Conservation (phyloP, 2,797 vertebrate genomes). For the Neoniphon sammara region DNA sequence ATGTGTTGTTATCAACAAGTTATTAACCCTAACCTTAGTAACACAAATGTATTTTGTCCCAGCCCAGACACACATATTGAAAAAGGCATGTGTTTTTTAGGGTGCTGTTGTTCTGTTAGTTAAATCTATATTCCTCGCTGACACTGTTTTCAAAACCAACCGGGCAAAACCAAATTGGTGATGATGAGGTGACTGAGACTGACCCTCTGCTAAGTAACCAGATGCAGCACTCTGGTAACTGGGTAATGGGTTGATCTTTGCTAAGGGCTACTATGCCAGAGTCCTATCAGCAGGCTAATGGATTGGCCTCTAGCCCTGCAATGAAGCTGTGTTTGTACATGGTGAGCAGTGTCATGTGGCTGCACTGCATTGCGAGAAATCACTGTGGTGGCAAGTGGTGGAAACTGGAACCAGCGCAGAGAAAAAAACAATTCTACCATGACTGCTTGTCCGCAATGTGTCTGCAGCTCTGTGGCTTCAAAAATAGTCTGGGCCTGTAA, state of each 20-base stretch:
- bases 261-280: too few relatives aligned
- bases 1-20: too few relatives aligned
- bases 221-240: neutral
- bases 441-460: too few relatives aligned
- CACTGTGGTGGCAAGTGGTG: neutral
- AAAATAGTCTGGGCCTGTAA: too few relatives aligned
- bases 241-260: slow-evolving; percentile 8
- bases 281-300: slow-evolving; percentile 14
- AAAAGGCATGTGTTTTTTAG: too few relatives aligned
- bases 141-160: neutral
- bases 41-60: too few relatives aligned
- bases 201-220: neutral
- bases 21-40: too few relatives aligned
- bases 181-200: neutral
- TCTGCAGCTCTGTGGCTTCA: too few relatives aligned
- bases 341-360: slow-evolving; percentile 4
- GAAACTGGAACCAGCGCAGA: neutral
- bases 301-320: slow-evolving; percentile 1
- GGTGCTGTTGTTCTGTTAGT: neutral
- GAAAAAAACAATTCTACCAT: too few relatives aligned
- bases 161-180: neutral
- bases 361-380: neutral
- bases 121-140: neutral
- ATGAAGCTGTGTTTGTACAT: slow-evolving; percentile 29
- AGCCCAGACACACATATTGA: too few relatives aligned